phyloP scores from a whole-genome alignment of 2,797 vertebrate species.

The Erpetoichthys calabaricus region DNA sequence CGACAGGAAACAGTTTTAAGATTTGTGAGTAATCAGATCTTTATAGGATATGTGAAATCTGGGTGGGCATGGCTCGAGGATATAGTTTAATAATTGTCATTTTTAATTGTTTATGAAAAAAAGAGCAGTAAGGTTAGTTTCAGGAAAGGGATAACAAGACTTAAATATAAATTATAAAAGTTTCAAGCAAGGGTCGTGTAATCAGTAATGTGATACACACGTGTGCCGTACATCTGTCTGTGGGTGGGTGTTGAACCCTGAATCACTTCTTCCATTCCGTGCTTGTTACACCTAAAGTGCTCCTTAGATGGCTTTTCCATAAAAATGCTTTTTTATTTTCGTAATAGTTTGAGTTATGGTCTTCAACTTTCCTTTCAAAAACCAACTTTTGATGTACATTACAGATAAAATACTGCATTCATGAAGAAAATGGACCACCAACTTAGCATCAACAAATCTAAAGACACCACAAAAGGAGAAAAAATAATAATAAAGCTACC shows the following conservation, averaged over 20 bases:
- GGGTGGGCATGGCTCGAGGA: no score
- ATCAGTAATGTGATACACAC: constrained; percentile 44
- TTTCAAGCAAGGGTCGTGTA: constrained; percentile 30
- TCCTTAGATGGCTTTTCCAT: constrained; percentile 5
- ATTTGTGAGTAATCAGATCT: no score
- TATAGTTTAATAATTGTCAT: no score
- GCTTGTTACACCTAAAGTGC: constrained; percentile 10
- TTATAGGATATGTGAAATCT: no score
- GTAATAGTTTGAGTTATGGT: neutral
- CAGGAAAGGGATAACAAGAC: constrained; percentile 47
- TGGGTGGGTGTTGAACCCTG: constrained; percentile 21
- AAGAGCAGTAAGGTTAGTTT: constrained; percentile 23
- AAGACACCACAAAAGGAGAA: no score
- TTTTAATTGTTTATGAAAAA: no score
- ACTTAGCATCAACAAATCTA: no score
- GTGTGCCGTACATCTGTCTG: constrained; percentile 21
- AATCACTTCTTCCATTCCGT: constrained; percentile 8
- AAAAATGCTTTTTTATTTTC: neutral
- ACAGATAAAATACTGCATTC: no score
- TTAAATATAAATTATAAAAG: constrained; percentile 41
- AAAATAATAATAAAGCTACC: no score
- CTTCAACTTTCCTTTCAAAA: neutral
- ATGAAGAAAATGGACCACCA: no score
- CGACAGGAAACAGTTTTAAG: no score
- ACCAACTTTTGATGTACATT: no score